Conservation (phyloP, 2,797 vertebrate species). For the Parotocinclus haroldoi region DNA sequence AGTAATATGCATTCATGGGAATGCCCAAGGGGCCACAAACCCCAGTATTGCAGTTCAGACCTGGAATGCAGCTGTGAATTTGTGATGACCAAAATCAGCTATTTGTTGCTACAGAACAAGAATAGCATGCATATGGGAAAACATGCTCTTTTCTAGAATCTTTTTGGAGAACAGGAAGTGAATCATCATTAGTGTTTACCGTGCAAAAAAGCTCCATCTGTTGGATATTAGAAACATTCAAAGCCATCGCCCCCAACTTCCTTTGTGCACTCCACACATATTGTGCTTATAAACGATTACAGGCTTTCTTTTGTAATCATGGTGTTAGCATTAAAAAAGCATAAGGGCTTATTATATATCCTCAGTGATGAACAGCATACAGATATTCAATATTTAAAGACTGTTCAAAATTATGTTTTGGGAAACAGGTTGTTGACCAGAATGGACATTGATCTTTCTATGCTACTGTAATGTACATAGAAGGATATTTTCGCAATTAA, state of each 20-base stretch:
- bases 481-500: no score
- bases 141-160: slow-evolving; percentile 11
- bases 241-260: slow-evolving; percentile 4
- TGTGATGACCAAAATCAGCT: slow-evolving; percentile 28
- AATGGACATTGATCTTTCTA: no score
- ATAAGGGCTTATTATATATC: no score
- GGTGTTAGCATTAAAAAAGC: background rate
- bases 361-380: no score
- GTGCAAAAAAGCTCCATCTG: slow-evolving; percentile 30
- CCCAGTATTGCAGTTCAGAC: slow-evolving; percentile 12
- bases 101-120: slow-evolving; percentile 29
- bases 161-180: slow-evolving; percentile 29
- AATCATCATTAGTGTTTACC: slow-evolving; percentile 24
- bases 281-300: slow-evolving; percentile 13
- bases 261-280: slow-evolving; percentile 8
- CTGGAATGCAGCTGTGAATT: slow-evolving; percentile 44
- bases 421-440: no score
- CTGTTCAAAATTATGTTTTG: no score
- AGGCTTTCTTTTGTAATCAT: background rate
- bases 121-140: slow-evolving; percentile 32
- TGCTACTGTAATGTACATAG: no score
- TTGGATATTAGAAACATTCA: slow-evolving; percentile 21
- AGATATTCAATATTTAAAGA: no score
- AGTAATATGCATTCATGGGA: slow-evolving; percentile 23
- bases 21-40: slow-evolving; percentile 22